These are phyloP conservation scores for Ennomos fuscantarius DNA, from an alignment of 2,888 invertebrate species.

Conservation along the genomic window DNA sequence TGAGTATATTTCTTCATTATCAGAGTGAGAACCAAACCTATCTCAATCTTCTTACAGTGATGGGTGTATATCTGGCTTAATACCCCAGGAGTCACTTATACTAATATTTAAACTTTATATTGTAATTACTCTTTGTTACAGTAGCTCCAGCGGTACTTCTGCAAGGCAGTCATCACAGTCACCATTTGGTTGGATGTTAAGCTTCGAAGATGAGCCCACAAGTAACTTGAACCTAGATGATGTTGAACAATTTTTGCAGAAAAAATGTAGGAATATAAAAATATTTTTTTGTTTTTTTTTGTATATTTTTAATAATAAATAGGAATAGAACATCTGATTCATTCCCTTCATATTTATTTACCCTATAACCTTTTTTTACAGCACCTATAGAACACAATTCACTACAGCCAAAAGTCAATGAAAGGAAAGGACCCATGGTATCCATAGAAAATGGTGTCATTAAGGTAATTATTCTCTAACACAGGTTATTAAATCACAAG, in stretches of 20 bases:
- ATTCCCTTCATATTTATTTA: neutral
- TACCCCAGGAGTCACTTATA: too few relatives aligned
- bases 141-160: slow-evolving; percentile 60
- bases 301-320: too few relatives aligned
- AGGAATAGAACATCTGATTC: neutral
- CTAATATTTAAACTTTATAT: too few relatives aligned
- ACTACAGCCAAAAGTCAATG: slow-evolving; percentile 43
- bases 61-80: too few relatives aligned
- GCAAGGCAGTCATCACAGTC: slow-evolving; percentile 68
- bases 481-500: too few relatives aligned
- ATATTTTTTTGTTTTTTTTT: too few relatives aligned
- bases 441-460: slow-evolving; percentile 81
- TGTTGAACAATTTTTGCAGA: slow-evolving; percentile 75
- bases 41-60: neutral
- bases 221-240: slow-evolving; percentile 72
- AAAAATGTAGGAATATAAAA: slow-evolving; percentile 33
- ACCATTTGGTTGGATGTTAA: slow-evolving; percentile 68
- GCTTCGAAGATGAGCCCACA: slow-evolving; percentile 64
- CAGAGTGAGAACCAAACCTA: too few relatives aligned
- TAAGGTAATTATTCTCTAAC: slow-evolving; percentile 53
- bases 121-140: slow-evolving; percentile 26
- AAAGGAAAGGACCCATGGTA: slow-evolving; percentile 69
- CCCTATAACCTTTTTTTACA: slow-evolving; percentile 33
- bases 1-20: too few relatives aligned
- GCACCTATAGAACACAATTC: slow-evolving; percentile 41